Base-by-base conservation (phyloP, 2,113 vertebrate genomes). In the Istiophorus platypterus region DNA sequence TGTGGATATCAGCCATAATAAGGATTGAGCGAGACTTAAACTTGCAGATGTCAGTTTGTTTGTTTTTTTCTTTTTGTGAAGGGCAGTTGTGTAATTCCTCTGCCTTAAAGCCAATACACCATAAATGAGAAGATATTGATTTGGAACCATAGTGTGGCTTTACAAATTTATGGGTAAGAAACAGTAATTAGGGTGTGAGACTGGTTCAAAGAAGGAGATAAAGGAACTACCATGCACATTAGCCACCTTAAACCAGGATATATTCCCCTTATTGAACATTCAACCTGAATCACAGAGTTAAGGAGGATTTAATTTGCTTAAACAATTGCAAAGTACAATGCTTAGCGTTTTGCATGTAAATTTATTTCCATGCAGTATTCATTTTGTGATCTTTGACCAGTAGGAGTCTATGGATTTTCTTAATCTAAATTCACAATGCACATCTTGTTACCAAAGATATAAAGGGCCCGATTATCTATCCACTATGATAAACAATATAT, bases 191-290 rank as follows among this genome's bases (percentile, higher is more conserved):
- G 10, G 5, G 6, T 49, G 45, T 26, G 34, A 58, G n/a, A 58
- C 7, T 41, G 29, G 11, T 76, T 71, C 52, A 47, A 59, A 72
- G 45, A 39, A 26, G 13, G 67, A 47, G 22, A 63, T 9, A 80
- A 54, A 20, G 57, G 77, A 82, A 58, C 73, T 70, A 87, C 76
- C 81, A 85, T 88, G 75, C 65, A 76, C 39, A 45, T 84, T 80
- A 86, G 66, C 77, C 61, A 57, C 72, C 54, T 73, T 51, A 84
- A 74, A n/a, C 51, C 27, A 39, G 63, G 71, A 88, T 78, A 74
- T 72, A 79, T 71, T 29, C 27, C 73, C 68, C 80, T 65, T 74
- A 86, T 91, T 91, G 87, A 90, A 91, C 89, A 93, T 81, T 79
- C 68, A 88, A 85, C 84, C 91, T 88, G 88, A 66, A 80, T 77